Conservation (phyloP, 2,797 vertebrate genomes). For the Sarcophilus harrisii region DNA sequence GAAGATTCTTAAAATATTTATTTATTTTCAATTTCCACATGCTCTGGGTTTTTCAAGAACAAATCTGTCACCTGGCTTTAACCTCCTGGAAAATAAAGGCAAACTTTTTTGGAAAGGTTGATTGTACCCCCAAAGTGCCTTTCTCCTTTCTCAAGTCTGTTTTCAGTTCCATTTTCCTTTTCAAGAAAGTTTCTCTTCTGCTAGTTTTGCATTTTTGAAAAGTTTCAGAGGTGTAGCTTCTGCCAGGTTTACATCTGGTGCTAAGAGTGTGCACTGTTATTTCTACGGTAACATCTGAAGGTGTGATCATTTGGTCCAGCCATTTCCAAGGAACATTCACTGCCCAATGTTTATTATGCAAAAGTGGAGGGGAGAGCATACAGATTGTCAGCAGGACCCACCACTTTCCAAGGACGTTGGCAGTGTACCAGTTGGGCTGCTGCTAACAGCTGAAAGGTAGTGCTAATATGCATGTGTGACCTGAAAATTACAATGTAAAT, state of each 20-base stretch:
- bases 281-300: background rate
- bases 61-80: background rate
- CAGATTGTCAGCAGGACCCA: background rate
- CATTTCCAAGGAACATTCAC: background rate
- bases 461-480: slow-evolving; percentile 38
- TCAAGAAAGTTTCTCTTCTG: background rate
- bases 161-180: background rate
- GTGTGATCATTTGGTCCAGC: background rate
- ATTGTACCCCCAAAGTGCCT: background rate
- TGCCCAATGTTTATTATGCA: background rate
- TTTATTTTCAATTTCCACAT: background rate
- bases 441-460: slow-evolving; percentile 20
- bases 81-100: background rate
- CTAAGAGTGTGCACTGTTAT: background rate
- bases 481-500: slow-evolving; percentile 31
- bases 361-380: fast-evolving
- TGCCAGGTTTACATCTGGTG: background rate
- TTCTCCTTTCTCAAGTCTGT: fast-evolving
- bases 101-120: slow-evolving; percentile 3
- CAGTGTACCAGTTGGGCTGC: background rate
- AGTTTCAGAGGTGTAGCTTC: background rate
- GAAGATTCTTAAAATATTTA: background rate
- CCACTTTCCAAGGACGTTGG: slow-evolving; percentile 31
- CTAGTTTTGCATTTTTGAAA: background rate
- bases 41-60: background rate